Conservation (phyloP, 2,113 vertebrate genomes). For the Laticauda colubrina region DNA sequence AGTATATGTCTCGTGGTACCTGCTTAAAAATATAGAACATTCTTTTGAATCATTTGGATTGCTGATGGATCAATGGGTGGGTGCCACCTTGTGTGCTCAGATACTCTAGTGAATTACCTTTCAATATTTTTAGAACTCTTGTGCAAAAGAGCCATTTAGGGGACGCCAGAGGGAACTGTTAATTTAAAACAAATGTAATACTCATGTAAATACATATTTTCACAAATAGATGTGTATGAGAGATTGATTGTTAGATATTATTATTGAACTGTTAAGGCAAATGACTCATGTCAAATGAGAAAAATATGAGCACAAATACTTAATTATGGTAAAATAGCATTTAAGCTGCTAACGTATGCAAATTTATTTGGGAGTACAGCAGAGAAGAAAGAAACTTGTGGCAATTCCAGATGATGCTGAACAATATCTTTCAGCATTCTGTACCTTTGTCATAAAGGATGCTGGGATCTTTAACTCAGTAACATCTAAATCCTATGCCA, state of each 20-base stretch:
- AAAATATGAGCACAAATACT: neutral
- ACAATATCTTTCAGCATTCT: neutral
- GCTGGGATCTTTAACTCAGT: neutral
- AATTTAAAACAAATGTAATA: neutral
- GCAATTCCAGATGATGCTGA: neutral
- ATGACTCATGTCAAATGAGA: neutral
- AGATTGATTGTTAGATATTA: neutral
- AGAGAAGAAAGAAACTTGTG: neutral
- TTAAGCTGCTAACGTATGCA: neutral
- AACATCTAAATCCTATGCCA: neutral
- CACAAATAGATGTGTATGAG: fast-evolving
- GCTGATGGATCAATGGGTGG: neutral
- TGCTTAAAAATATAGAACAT: neutral
- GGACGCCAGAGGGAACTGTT: neutral
- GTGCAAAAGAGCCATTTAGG: neutral
- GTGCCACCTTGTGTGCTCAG: neutral
- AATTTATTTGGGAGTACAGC: neutral
- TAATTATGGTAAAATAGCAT: neutral
- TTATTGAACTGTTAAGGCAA: neutral
- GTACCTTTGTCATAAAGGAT: neutral
- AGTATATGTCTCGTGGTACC: neutral
- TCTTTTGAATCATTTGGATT: neutral
- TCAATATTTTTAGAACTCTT: neutral
- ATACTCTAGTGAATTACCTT: neutral
- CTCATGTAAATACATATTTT: slow-evolving; percentile 7